Evolutionary conservation across 92 coral and sea anemone species (phyloP), one percentile per base, ranked within the genome.

Genomic region (Epizoanthus scotinus): DNA sequence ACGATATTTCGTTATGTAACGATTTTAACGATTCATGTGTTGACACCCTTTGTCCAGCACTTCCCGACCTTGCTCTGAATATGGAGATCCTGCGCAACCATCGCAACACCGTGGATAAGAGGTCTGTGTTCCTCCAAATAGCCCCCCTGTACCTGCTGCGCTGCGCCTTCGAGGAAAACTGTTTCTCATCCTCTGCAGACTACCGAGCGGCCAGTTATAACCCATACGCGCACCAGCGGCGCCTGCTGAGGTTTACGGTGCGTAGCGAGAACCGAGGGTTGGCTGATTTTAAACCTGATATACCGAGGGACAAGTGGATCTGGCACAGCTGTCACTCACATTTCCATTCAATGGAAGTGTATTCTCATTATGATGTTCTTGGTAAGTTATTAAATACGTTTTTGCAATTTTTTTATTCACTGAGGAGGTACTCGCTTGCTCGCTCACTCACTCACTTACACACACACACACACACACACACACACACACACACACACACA

Each of bases 291-390:
- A 83, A 84, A 24, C 89, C 89, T 42, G 40, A 71, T 15, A 65
- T 84, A 12, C 78, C 83, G 59, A 81, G 63, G 47, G 82, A 86
- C 14, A 84, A 86, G 49, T 86, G 89, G 89, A 61, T 72, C 47
- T 86, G 89, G 89, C 89, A 86, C 56, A 29, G 75, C 44, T 86
- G 89, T 40, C 89, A 86, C 77, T 72, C 83, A 20, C 89, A 86
- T 42, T 86, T 57, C 70, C 89, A 86, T 52, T 81, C 89, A 2
- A 83, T 80, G 78, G 89, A 86, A 55, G 89, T 80, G 8, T 86
- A 71, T 22, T 83, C 89, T 1, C 61, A 61, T 24, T 86, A 86
- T 26, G 89, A 86, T 57, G 40, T 86, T 26, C 81, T 85, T 47
- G 83, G 89, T 85, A 63, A 85, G 85, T 85, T 62, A 47, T 70